A percentile compares a stretch with the other conserved stretches of the same genome.
These are phyloP conservation scores for Numenius phaeopus DNA, from an alignment of 2,797 vertebrate genomes.

Conservation along the genomic window DNA sequence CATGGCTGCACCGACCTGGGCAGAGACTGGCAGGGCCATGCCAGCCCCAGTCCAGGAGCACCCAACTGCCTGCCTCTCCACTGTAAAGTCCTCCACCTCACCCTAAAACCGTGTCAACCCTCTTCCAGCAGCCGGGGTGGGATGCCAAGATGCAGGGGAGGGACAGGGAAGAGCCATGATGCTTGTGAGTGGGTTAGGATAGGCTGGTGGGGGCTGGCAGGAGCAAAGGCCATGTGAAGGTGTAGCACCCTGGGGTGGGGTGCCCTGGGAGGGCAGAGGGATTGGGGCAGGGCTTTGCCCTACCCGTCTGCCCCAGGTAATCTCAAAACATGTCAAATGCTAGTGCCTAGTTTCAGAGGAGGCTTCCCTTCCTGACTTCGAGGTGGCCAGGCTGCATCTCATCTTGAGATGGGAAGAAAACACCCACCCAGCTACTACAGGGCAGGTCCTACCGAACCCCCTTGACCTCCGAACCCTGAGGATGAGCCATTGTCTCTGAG, in stretches of 20 bases:
- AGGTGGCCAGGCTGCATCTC: neutral
- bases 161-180: accelerated
- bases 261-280: neutral
- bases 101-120: neutral
- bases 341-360: neutral
- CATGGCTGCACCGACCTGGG: neutral
- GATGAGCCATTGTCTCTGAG: neutral
- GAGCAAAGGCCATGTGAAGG: neutral
- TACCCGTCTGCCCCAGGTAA: neutral
- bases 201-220: neutral
- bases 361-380: neutral
- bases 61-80: accelerated
- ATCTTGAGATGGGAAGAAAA: neutral
- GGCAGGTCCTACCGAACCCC: neutral
- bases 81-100: neutral
- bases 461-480: neutral
- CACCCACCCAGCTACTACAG: no score
- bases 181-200: accelerated
- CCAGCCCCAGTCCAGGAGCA: neutral
- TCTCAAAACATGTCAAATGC: accelerated
- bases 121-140: neutral
- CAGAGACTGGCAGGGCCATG: neutral
- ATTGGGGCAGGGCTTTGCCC: neutral
- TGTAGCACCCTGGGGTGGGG: accelerated
- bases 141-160: neutral